Percentiles rank a stretch among this genome's conserved stretches.
Evolutionary conservation across 2,113 vertebrate genomes (phyloP).

Genomic region (Dryoscopus gambensis): DNA sequence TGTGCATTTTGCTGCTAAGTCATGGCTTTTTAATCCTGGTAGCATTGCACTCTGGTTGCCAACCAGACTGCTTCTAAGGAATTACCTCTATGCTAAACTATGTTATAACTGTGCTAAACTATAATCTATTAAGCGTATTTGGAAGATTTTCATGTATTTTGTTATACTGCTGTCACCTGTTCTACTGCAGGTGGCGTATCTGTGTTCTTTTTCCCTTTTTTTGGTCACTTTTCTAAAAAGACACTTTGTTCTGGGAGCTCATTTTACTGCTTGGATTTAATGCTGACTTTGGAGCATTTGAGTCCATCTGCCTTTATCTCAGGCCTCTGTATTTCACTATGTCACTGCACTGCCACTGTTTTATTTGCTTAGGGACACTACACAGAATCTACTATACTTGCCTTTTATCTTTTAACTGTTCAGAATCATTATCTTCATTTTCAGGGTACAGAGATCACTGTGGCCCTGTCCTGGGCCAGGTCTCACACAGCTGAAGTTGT

Average conservation of each 20-base stretch:
- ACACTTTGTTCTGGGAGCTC: not conserved
- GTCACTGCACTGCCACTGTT: not conserved
- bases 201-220: not conserved
- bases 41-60: not conserved
- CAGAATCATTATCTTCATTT: not conserved
- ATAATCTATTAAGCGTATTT: not conserved
- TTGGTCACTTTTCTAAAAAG: not conserved
- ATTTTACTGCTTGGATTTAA: not conserved
- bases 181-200: not conserved
- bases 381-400: not conserved
- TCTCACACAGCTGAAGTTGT: not conserved
- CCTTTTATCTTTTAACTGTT: not conserved
- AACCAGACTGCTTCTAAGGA: not conserved
- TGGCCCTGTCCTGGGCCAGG: not conserved
- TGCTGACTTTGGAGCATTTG: not conserved
- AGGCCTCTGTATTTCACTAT: not conserved
- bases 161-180: not conserved
- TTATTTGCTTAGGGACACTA: not conserved
- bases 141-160: not conserved
- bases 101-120: not conserved
- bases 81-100: not conserved
- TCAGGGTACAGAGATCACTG: not conserved
- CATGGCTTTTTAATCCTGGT: not conserved
- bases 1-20: not conserved
- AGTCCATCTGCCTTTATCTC: not conserved